phyloP scores from a whole-genome alignment of 2,113 vertebrate genomes.

The Diadophis punctatus region DNA sequence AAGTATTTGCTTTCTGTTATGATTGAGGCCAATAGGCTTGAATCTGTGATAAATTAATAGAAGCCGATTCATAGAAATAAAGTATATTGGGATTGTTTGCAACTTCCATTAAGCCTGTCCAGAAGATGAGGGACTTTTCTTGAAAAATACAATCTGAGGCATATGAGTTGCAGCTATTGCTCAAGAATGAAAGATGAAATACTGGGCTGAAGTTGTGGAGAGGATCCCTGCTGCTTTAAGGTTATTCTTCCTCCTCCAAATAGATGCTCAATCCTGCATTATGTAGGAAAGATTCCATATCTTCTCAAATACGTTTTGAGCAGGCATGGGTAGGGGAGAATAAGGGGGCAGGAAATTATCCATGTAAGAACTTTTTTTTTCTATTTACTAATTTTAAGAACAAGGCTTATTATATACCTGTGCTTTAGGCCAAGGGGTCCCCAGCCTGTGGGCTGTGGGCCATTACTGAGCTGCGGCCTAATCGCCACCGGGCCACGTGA shows the following conservation, averaged over 20 bases:
- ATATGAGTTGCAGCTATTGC: background rate
- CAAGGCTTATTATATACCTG: background rate
- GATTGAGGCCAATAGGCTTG: background rate
- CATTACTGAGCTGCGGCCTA: too few species aligned
- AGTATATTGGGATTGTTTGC: background rate
- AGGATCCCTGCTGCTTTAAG: background rate
- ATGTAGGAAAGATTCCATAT: background rate
- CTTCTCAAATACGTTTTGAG: background rate
- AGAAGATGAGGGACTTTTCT: background rate
- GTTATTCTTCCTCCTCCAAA: background rate
- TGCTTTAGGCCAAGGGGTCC: background rate
- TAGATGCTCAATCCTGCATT: background rate
- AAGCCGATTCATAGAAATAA: background rate
- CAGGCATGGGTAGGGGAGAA: background rate
- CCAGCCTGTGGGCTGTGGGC: too few species aligned
- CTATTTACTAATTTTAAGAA: background rate
- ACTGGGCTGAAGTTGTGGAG: background rate
- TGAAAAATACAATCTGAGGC: background rate
- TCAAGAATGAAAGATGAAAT: background rate
- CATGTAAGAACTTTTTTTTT: background rate
- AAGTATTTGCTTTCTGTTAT: background rate
- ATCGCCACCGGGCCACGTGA: accelerated
- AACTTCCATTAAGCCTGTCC: background rate
- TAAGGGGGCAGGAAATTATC: background rate
- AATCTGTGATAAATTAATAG: background rate